Conservation (phyloP, 2,797 vertebrate genomes). For the Catharus ustulatus region DNA sequence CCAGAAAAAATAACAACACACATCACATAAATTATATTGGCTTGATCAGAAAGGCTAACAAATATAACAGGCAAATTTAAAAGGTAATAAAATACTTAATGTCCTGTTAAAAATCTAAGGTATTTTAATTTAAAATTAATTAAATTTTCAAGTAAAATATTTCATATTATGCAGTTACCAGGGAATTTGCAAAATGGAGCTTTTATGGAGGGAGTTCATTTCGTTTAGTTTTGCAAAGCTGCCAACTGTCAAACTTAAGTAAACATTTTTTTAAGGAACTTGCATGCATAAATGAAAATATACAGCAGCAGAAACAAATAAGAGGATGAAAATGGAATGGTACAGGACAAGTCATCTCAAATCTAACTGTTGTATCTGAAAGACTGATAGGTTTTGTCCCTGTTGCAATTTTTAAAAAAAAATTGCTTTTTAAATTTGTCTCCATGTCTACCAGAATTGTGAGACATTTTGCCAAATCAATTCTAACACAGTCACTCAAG, state of each 20-base stretch:
- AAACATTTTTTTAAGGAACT: slow-evolving; percentile 41
- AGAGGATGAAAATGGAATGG: background rate
- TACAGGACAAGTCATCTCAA: background rate
- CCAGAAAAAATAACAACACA: slow-evolving; percentile 9
- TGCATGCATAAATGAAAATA: background rate
- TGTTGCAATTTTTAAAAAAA: background rate
- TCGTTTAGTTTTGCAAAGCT: slow-evolving; percentile 37
- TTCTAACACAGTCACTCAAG: background rate
- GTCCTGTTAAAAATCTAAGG: slow-evolving; percentile 47
- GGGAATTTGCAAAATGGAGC: slow-evolving; percentile 42
- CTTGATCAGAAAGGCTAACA: slow-evolving; percentile 6
- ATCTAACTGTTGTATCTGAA: background rate
- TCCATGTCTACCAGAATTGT: background rate
- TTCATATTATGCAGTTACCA: slow-evolving; percentile 36
- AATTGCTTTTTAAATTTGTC: background rate
- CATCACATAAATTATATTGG: background rate
- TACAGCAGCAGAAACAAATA: slow-evolving; percentile 14
- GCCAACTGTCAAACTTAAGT: background rate
- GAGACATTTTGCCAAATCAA: background rate
- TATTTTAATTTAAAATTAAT: slow-evolving; percentile 71
- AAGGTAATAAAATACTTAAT: slow-evolving; percentile 26
- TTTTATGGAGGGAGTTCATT: slow-evolving; percentile 22
- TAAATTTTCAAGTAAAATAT: slow-evolving; percentile 52
- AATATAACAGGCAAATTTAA: slow-evolving; percentile 46
- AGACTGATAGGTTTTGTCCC: background rate